Percentiles rank a stretch among this genome's conserved stretches.
These are phyloP conservation scores for Uloborus plumipes DNA, from an alignment of 2,888 invertebrate species.

Conservation along the genomic window DNA sequence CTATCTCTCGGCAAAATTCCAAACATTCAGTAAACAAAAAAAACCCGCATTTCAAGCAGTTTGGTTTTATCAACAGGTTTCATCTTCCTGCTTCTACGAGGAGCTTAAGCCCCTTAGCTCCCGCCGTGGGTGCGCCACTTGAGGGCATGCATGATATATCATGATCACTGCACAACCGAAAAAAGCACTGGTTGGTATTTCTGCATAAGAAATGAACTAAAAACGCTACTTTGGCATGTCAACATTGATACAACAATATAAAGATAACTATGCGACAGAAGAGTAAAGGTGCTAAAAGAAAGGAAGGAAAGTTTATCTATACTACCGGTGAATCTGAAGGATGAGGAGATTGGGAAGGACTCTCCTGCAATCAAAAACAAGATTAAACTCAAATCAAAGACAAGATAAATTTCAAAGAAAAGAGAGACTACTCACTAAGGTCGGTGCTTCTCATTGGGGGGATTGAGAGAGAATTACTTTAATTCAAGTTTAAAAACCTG, in stretches of 20 bases:
- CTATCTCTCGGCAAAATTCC: too few relatives aligned
- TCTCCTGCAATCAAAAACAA: conserved; percentile 67
- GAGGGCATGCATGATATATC: too few relatives aligned
- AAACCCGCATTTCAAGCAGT: too few relatives aligned
- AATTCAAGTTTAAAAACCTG: too few relatives aligned
- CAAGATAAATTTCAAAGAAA: conserved; percentile 7
- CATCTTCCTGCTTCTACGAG: too few relatives aligned
- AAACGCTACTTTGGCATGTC: conserved; percentile 19
- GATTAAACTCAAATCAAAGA: conserved; percentile 37
- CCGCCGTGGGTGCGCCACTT: too few relatives aligned
- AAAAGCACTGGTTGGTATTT: too few relatives aligned
- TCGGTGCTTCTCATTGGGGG: conserved; percentile 21
- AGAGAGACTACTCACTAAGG: conserved; percentile 21
- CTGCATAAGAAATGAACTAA: too few relatives aligned
- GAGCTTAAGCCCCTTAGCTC: too few relatives aligned
- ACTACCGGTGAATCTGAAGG: conserved; percentile 69
- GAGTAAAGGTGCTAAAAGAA: conserved; percentile 63
- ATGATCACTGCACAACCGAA: too few relatives aligned
- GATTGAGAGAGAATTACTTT: neutral
- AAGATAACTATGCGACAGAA: conserved; percentile 40
- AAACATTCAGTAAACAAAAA: too few relatives aligned
- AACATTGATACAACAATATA: conserved; percentile 26
- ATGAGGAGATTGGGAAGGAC: conserved; percentile 67
- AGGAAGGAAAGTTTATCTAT: conserved; percentile 62
- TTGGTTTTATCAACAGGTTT: too few relatives aligned